Base-by-base conservation (phyloP, 2,797 vertebrate species). In the Antrozous pallidus region DNA sequence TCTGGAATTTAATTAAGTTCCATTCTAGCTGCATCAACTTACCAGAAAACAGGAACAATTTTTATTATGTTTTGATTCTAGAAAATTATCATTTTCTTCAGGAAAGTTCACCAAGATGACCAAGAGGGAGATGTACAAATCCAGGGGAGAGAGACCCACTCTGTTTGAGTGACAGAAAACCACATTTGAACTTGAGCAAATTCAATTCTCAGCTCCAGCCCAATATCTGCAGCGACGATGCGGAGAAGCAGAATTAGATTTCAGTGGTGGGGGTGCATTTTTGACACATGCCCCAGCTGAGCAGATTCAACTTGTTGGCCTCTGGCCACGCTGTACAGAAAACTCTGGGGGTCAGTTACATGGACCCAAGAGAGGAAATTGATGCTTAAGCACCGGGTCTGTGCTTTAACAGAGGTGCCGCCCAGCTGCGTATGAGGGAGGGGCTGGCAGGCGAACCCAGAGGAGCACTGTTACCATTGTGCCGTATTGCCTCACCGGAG, bases 111-210 rank as follows among this genome's bases (percentile, higher is more conserved):
- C 69, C 86, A 3, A 38, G 70, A 18, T 0, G 2, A 36, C 26
- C 94, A 67, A 82, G 0, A 7, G 86, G 49, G 38, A 91, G n/a
- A 4, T 3, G 7, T 10, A 24, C 75, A 56, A 65, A 63, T 90
- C 88, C 65, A 33, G 82, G 79, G 51, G 88, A 56, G 74, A 73
- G 77, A 70, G 22, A 88, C 95, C 94, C 75, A 38, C 95, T 88
- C 87, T 56, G 90, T 89, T 84, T 24, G 0, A 47, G 86, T 80
- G 95, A 96, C 93, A 87, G 96, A 95, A 97, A 98, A 96, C 96
- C 87, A 56, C 87, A 61, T 90, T 90, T 97, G 96, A 97, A 98
- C 97, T 96, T 94, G 90, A 56, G 2, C 40, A 97, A 97, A 98
- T 96, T 77, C 91, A 33, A 97, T 98, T 98, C 95, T 95, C 73